Evolutionary conservation across 2,797 vertebrate species (phyloP).

Genomic region (Gorsachius magnificus): DNA sequence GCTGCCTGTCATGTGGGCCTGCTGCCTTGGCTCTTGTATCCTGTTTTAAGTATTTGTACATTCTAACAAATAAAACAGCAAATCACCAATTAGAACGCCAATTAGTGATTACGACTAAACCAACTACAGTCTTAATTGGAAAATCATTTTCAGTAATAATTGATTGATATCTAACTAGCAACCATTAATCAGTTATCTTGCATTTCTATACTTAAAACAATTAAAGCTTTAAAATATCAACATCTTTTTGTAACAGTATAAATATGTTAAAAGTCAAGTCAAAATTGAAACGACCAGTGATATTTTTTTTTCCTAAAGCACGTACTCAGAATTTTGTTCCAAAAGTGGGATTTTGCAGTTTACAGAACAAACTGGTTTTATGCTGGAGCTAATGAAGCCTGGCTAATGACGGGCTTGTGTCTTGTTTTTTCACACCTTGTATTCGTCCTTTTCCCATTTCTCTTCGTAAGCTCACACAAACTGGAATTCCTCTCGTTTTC

Average conservation of each 20-base stretch:
- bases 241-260: too few relatives aligned
- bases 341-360: background rate
- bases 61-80: conserved; percentile 38
- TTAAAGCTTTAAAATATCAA: background rate
- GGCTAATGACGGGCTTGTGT: background rate
- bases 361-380: conserved; percentile 17
- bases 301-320: background rate
- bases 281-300: background rate
- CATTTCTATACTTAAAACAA: background rate
- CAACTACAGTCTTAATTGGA: conserved; percentile 19
- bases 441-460: background rate
- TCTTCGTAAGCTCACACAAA: background rate
- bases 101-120: conserved; percentile 38
- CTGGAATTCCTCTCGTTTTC: background rate
- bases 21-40: conserved; percentile 36
- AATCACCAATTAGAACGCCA: conserved; percentile 59
- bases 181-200: background rate
- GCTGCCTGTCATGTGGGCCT: conserved; percentile 57
- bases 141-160: conserved; percentile 42
- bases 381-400: background rate
- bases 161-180: conserved; percentile 17
- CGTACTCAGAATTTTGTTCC: background rate
- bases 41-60: conserved; percentile 51
- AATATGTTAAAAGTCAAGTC: background rate
- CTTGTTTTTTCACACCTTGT: conserved; percentile 1